Base-by-base conservation (phyloP, 2,113 vertebrate genomes). In the Aptenodytes forsteri region DNA sequence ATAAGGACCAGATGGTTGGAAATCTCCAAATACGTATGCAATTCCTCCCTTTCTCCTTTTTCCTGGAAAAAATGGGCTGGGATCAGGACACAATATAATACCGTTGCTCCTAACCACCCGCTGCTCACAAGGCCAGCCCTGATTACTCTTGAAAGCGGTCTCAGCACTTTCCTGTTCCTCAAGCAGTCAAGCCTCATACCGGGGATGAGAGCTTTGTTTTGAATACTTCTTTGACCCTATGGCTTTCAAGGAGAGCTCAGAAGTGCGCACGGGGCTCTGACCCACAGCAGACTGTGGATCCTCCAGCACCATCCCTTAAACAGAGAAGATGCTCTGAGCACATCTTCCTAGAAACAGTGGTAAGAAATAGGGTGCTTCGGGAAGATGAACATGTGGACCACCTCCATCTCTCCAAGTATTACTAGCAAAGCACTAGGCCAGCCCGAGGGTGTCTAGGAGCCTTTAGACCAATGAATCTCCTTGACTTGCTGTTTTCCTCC, bases 371-470 rank as follows among this genome's bases (percentile, higher is more conserved):
- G n/a, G 29, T 62, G 6, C 10, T 76, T 77, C 47, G 49, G 55
- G 55, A 79, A n/a, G 22, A 16, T 30, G 22, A 79, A 34, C 0
- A 0, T 19, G 40, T 26, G 44, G 69, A 30, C 22, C 44, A 42
- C 26, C 14, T 73, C 30, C 47, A 30, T 27, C 16, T 54, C 50
- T 44, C 30, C 56, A 40, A 11, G 19, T 44, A n/a, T 44, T 83
- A 20, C 14, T 52, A 62, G 61, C 25, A 83, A 78, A 69, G 34
- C 12, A 64, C 5, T 16, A 82, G 22, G 16, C 12, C 22, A 78
- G 7, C 13, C 29, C 0, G 0, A 47, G 8, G 25, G 13, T 69
- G 20, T 52, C 34, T n/a, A 32, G 55, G 32, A 78, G 16, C 27
- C 61, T 91, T 65, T 65, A 32, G 29, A 70, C 8, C 7, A 12